phyloP scores from a whole-genome alignment of 2,797 vertebrate genomes.

The Trematomus bernacchii region DNA sequence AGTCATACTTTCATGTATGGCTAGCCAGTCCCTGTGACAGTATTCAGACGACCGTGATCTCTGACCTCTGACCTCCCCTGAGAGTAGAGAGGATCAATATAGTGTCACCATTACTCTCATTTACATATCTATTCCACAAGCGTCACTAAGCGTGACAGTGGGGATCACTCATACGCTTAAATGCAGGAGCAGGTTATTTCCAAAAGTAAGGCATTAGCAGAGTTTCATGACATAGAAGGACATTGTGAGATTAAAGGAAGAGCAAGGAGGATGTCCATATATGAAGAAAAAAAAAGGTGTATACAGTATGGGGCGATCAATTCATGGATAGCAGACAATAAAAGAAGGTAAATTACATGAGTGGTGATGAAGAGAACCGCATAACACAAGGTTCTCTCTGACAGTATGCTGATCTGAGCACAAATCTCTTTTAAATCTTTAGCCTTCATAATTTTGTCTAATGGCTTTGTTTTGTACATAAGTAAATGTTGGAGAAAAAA shows the following conservation, averaged over 20 bases:
- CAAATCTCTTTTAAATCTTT: no score
- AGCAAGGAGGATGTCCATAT: slow-evolving; percentile 1
- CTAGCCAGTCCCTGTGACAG: neutral
- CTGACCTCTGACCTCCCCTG: slow-evolving; percentile 22
- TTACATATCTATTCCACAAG: neutral
- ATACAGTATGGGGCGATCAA: slow-evolving; percentile 40
- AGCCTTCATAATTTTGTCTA: neutral
- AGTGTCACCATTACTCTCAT: neutral
- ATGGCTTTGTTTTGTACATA: neutral
- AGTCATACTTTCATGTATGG: neutral
- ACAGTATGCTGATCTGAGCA: neutral
- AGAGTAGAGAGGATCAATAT: slow-evolving; percentile 28
- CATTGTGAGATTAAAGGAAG: slow-evolving; percentile 9
- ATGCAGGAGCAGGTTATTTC: neutral
- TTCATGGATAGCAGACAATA: neutral
- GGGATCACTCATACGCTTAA: neutral
- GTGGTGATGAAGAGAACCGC: slow-evolving; percentile 40
- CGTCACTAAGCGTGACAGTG: neutral
- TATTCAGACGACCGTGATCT: neutral
- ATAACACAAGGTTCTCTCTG: slow-evolving; percentile 13
- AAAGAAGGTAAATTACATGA: slow-evolving; percentile 16
- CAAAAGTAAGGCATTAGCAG: neutral
- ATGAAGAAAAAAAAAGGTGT: slow-evolving; percentile 10
- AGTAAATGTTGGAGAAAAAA: neutral
- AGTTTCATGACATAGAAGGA: neutral